Evolutionary conservation across 2,888 invertebrate species (phyloP).

Genomic region (Ephialtes manifestator): DNA sequence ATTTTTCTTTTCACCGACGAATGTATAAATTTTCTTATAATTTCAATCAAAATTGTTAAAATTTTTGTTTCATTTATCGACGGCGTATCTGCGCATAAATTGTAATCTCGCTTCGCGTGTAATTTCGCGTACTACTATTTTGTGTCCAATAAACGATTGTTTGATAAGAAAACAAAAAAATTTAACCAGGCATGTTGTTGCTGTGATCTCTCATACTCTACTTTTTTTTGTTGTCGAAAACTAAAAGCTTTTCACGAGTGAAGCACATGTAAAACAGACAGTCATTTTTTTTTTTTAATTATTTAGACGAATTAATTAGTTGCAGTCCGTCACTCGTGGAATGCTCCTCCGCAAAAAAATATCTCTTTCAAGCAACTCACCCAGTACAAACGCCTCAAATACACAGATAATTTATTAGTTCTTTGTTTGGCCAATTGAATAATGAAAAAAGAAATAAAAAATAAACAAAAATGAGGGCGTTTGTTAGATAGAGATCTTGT

Average conservation of each 20-base stretch:
- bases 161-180: slow-evolving; percentile 39
- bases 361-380: slow-evolving; percentile 24
- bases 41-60: slow-evolving; percentile 41
- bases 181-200: slow-evolving; percentile 62
- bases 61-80: slow-evolving; percentile 5
- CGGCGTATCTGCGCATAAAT: slow-evolving; percentile 30
- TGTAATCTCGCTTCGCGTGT: slow-evolving; percentile 51
- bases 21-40: slow-evolving; percentile 27
- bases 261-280: slow-evolving; percentile 42
- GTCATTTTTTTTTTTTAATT: background rate
- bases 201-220: slow-evolving; percentile 54
- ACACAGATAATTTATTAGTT: slow-evolving; percentile 32
- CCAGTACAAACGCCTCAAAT: slow-evolving; percentile 21
- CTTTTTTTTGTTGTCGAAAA: slow-evolving; percentile 37
- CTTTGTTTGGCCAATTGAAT: slow-evolving; percentile 33
- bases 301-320: background rate
- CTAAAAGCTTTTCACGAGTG: slow-evolving; percentile 46
- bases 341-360: slow-evolving; percentile 6
- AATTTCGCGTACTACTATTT: slow-evolving; percentile 30
- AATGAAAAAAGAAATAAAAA: slow-evolving; percentile 3
- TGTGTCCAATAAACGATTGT: slow-evolving; percentile 66
- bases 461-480: slow-evolving; percentile 5
- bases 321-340: slow-evolving; percentile 50
- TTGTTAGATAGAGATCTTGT: slow-evolving; percentile 10
- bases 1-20: background rate